A percentile compares a stretch with the other conserved stretches of the same genome.
Conservation (phyloP, 2,888 invertebrate genomes). For the Cryptus viduatorius region DNA sequence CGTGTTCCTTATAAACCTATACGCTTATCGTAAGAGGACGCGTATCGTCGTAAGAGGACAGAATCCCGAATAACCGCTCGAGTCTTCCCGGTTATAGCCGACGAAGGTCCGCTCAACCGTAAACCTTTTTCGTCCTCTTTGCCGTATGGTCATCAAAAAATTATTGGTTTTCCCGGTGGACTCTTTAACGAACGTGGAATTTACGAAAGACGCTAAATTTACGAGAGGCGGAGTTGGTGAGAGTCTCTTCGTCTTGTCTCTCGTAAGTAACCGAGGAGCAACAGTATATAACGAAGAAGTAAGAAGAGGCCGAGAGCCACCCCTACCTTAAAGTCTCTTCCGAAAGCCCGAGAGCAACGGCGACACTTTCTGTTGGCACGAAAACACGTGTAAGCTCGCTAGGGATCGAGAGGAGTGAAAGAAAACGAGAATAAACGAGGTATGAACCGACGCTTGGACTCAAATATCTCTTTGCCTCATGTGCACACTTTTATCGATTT, state of each 20-base stretch:
- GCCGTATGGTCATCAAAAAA: conserved; percentile 39
- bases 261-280: not conserved
- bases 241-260: conserved; percentile 23
- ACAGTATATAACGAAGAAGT: conserved; percentile 14
- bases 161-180: conserved; percentile 26
- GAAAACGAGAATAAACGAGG: conserved; percentile 49
- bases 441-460: conserved; percentile 46
- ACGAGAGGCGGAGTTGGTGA: conserved; percentile 37
- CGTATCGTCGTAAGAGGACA: conserved; percentile 38
- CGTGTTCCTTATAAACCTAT: conserved; percentile 36
- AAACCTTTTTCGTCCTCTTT: conserved; percentile 37
- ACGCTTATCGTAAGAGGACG: conserved; percentile 36
- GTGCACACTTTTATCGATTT: conserved; percentile 7
- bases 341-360: conserved; percentile 6
- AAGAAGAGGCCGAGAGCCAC: conserved; percentile 34
- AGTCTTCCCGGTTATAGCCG: conserved; percentile 27
- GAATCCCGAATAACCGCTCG: not conserved
- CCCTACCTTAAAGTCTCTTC: conserved; percentile 18
- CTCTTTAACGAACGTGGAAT: conserved; percentile 65
- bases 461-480: not conserved
- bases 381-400: conserved; percentile 64
- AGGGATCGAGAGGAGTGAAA: conserved; percentile 56
- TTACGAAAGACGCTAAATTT: conserved; percentile 66
- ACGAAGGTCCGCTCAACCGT: conserved; percentile 23
- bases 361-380: conserved; percentile 56